phyloP scores from a whole-genome alignment of 2,797 vertebrate genomes.

The Notoglanidium macrostoma region DNA sequence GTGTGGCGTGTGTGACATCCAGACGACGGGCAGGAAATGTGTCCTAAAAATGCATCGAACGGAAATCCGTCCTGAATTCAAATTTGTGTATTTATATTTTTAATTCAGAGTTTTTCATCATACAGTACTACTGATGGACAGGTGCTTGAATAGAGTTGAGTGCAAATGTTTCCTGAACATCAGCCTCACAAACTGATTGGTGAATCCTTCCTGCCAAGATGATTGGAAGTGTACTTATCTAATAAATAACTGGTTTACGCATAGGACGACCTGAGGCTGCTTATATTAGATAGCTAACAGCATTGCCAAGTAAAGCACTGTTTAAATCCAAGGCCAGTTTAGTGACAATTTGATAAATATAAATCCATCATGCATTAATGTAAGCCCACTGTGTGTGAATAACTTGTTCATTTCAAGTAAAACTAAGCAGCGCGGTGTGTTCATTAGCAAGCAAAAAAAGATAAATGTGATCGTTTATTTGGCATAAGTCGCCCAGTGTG shows the following conservation, averaged over 20 bases:
- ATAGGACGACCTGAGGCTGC: no score
- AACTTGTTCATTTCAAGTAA: background rate
- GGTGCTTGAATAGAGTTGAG: background rate
- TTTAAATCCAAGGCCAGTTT: background rate
- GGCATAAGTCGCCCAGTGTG: background rate
- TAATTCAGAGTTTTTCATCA: background rate
- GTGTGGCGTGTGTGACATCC: background rate
- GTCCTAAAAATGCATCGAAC: background rate
- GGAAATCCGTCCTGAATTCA: background rate
- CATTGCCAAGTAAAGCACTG: background rate
- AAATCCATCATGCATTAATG: background rate
- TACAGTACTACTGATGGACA: background rate
- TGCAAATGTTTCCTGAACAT: background rate
- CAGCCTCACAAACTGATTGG: no score
- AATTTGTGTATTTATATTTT: background rate
- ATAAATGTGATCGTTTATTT: background rate
- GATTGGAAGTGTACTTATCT: background rate
- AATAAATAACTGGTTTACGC: background rate
- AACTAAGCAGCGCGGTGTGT: background rate
- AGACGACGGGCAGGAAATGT: background rate
- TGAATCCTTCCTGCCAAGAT: background rate
- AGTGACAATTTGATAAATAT: background rate
- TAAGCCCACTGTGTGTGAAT: background rate
- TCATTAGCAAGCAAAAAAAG: background rate
- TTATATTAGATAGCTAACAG: background rate